Percentiles rank a stretch among this genome's conserved stretches.
Evolutionary conservation across 2,888 invertebrate species (phyloP).

Genomic region (Hypsopygia costalis): DNA sequence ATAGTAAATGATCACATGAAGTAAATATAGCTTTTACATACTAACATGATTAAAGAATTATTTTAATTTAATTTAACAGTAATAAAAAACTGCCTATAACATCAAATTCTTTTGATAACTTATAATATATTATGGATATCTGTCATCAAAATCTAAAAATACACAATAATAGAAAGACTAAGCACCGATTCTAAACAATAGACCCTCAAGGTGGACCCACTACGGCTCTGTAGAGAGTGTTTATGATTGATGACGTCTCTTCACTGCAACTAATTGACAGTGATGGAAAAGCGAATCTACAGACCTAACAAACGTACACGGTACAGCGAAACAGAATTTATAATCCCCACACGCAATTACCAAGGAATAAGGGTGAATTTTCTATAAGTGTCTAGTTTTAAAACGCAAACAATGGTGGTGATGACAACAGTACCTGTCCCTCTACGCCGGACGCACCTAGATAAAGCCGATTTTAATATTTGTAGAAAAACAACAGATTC

Average conservation of each 20-base stretch:
- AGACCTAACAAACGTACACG: slow-evolving; percentile 38
- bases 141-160: slow-evolving; percentile 9
- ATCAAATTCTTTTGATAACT: too few species aligned
- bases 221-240: slow-evolving; percentile 33
- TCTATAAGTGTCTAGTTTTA: slow-evolving; percentile 13
- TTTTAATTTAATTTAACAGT: too few species aligned
- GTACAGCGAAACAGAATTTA: slow-evolving; percentile 23
- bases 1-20: too few species aligned
- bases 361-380: slow-evolving; percentile 30
- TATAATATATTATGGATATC: too few species aligned
- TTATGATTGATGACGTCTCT: slow-evolving; percentile 74
- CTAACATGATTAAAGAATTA: too few species aligned
- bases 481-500: slow-evolving; percentile 38
- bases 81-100: too few species aligned
- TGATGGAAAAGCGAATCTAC: slow-evolving; percentile 69
- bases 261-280: slow-evolving; percentile 76
- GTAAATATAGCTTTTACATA: too few species aligned
- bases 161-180: slow-evolving; percentile 13
- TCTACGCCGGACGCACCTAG: slow-evolving; percentile 37
- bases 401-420: slow-evolving; percentile 15
- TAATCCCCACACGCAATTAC: slow-evolving; percentile 21
- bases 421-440: slow-evolving; percentile 38
- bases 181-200: slow-evolving; percentile 49
- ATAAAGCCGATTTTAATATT: slow-evolving; percentile 40
- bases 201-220: slow-evolving; percentile 52